These are phyloP conservation scores for Takifugu rubripes DNA, from an alignment of 2,797 vertebrate species.

Conservation along the genomic window DNA sequence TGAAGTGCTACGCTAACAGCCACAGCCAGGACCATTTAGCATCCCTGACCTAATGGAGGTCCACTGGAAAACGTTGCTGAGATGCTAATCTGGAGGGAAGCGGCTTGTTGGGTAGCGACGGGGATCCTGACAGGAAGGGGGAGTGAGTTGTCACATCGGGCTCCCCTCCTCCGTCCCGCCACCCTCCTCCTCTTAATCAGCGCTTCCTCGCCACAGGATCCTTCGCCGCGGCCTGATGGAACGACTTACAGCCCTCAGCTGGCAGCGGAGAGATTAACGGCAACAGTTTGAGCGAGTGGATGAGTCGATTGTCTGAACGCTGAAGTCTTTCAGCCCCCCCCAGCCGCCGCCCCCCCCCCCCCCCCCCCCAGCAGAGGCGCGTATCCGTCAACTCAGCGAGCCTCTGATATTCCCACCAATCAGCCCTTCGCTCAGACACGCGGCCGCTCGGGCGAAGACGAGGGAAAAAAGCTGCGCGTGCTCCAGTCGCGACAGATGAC, in stretches of 20 bases:
- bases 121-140: slow-evolving; percentile 16
- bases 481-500: slow-evolving; percentile 14
- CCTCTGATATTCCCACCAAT: slow-evolving; percentile 10
- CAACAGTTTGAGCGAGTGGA: slow-evolving; percentile 21
- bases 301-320: slow-evolving; percentile 10
- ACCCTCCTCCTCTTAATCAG: slow-evolving; percentile 26
- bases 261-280: slow-evolving; percentile 45
- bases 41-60: no score
- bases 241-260: slow-evolving; percentile 21
- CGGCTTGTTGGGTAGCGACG: slow-evolving; percentile 16
- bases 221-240: slow-evolving; percentile 32
- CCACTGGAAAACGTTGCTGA: no score
- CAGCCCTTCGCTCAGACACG: slow-evolving; percentile 20
- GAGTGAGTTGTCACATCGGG: no score
- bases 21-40: no score
- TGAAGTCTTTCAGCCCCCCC: slow-evolving; percentile 38
- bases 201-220: slow-evolving; percentile 18
- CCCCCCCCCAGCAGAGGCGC: slow-evolving; percentile 10
- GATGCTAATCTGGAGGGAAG: slow-evolving; percentile 28
- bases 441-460: neutral
- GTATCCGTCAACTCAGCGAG: slow-evolving; percentile 37
- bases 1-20: no score
- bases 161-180: no score
- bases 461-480: neutral
- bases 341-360: slow-evolving; percentile 7